phyloP scores from a whole-genome alignment of 2,797 vertebrate species.

The Sebastes taczanowskii region DNA sequence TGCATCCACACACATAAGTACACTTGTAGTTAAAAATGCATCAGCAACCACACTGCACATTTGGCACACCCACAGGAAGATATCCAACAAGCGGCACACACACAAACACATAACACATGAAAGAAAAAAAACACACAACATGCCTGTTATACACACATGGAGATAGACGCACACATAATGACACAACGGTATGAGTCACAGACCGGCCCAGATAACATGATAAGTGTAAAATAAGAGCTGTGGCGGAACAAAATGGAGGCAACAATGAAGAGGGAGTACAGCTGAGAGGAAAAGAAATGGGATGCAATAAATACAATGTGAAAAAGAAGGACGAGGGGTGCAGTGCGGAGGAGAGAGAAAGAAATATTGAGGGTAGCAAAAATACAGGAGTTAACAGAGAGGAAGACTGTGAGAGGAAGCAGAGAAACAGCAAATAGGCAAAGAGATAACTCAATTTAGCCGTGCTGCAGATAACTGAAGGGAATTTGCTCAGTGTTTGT shows the following conservation, averaged over 20 bases:
- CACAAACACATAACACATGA: background rate
- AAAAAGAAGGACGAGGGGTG: conserved; percentile 12
- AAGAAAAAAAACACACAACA: background rate
- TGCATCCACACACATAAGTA: conserved; percentile 21
- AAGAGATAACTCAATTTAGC: conserved; percentile 12
- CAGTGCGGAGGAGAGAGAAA: background rate
- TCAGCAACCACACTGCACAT: conserved; percentile 16
- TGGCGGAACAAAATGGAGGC: conserved; percentile 11
- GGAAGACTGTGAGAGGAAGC: background rate
- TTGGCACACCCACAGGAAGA: background rate
- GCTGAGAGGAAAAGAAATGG: background rate
- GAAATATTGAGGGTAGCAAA: conserved; percentile 2
- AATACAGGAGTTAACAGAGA: background rate
- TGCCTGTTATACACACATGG: background rate
- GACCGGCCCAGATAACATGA: conserved; percentile 33
- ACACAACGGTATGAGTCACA: conserved; percentile 21
- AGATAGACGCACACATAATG: background rate
- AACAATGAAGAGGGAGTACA: background rate
- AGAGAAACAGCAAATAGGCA: conserved; percentile 1
- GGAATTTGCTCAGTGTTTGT: background rate
- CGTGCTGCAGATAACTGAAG: background rate
- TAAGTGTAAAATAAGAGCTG: conserved; percentile 40
- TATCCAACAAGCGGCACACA: background rate
- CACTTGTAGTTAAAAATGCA: conserved; percentile 38
- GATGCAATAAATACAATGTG: conserved; percentile 38